These are phyloP conservation scores for Drosophila mercatorum DNA, from an alignment of 2,888 invertebrate species.

Conservation along the genomic window DNA sequence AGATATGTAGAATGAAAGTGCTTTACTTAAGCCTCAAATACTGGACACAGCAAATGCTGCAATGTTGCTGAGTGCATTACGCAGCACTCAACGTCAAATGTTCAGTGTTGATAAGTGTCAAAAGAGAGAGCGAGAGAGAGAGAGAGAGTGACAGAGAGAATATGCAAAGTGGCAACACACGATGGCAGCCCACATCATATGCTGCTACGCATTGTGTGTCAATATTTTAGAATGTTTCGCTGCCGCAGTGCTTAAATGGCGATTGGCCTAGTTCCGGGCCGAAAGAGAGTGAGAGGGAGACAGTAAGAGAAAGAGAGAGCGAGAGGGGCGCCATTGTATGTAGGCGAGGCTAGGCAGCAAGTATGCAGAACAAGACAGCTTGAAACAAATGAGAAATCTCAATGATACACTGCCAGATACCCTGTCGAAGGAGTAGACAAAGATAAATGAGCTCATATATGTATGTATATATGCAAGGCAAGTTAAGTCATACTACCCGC, in stretches of 20 bases:
- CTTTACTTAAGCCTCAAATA: not conserved
- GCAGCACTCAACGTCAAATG: slow-evolving; percentile 1
- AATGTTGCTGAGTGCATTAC: not conserved
- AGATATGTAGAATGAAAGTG: not conserved
- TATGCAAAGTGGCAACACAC: not conserved
- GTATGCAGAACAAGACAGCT: slow-evolving; percentile 1
- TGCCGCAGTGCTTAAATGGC: slow-evolving; percentile 11
- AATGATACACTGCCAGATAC: not conserved
- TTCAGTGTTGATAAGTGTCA: slow-evolving; percentile 26
- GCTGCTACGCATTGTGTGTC: slow-evolving; percentile 18
- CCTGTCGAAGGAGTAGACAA: not conserved
- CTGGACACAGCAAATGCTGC: not conserved
- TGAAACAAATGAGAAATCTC: not conserved
- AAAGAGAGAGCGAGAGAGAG: not conserved
- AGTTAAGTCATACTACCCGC: not conserved
- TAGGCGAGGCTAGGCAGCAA: slow-evolving; percentile 1
- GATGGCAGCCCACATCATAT: not conserved
- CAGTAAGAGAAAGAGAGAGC: not conserved
- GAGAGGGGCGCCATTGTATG: not conserved
- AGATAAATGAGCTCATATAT: not conserved
- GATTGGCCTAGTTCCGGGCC: slow-evolving; percentile 24
- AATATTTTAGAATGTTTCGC: slow-evolving; percentile 36
- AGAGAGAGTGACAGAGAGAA: not conserved
- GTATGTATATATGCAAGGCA: no score
- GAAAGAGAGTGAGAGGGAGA: no score